Evolutionary conservation across 1,140 invertebrate species (phyloP), one percentile per base, ranked within the genome.

Genomic region (Parasteatoda tepidariorum): DNA sequence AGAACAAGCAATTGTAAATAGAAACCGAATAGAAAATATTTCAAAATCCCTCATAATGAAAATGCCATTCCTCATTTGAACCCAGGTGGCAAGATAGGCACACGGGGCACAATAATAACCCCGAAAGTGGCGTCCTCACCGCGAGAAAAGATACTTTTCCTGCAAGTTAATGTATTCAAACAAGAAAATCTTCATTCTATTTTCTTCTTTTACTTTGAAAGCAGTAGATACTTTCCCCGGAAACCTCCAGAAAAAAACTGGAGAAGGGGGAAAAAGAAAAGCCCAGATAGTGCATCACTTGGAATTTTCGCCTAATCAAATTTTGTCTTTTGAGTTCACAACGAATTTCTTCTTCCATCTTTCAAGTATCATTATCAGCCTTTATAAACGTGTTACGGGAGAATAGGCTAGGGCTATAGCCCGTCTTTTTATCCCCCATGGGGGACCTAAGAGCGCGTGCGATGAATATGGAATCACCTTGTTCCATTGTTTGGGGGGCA

Each of bases 361-460:
- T 81, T 81, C 76, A 81, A 81, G 76, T 68, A 70, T 81, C 76
- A 81, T 81, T 81, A 81, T 81, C 64, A 22, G 76, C 64, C 66
- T 81, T 68, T 81, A 81, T 81, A 81, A 81, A 59, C 38, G 54
- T 81, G 76, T 81, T 81, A 81, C 33, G 64, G 34, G 9, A 54
- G 13, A 18, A 2, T 13, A 34, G 41, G 61, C 18, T 5, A 15
- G 18, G 18, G 62, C n/a, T n/a, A n/a, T n/a, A n/a, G n/a, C n/a
- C n/a, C n/a, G n/a, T n/a, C n/a, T n/a, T n/a, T n/a, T n/a, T 9
- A 48, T 48, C 18, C 38, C 38, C 38, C 38, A 48, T 18, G 9
- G 71, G 24, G 38, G 71, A 34, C 54, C 54, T 3, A n/a, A n/a
- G 15, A 11, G 28, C 34, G 9, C 66, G 66, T 81, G 76, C 64